Conservation (phyloP, 2,888 invertebrate species). For the Eilema caniola region DNA sequence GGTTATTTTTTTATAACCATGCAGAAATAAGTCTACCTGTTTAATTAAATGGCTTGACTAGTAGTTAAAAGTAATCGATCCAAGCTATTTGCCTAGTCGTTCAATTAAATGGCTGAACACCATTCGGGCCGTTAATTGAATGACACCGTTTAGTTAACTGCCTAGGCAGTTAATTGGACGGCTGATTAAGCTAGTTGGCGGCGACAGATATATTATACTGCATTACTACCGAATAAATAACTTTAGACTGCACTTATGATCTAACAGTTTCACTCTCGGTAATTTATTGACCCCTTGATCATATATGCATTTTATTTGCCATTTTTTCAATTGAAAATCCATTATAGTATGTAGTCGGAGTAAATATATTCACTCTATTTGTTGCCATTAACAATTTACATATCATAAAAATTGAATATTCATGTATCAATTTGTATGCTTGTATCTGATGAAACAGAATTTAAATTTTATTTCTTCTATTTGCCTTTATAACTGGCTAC, state of each 20-base stretch:
- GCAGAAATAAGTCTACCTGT: no score
- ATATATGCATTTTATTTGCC: not conserved
- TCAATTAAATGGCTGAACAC: no score
- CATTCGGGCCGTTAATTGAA: no score
- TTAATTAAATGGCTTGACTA: no score
- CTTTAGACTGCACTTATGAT: not conserved
- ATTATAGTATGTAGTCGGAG: not conserved
- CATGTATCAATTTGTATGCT: slow-evolving; percentile 20
- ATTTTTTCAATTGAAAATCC: not conserved
- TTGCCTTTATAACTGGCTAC: slow-evolving; percentile 16
- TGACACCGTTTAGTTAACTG: no score
- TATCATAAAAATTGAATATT: slow-evolving; percentile 23
- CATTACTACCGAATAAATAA: not conserved
- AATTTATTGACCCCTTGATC: not conserved
- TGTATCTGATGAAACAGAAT: slow-evolving; percentile 15
- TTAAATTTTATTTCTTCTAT: slow-evolving; percentile 19
- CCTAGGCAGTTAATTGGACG: no score
- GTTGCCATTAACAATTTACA: slow-evolving; percentile 13
- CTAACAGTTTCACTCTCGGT: no score
- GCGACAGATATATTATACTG: no score
- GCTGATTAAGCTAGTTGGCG: no score
- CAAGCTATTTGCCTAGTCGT: no score
- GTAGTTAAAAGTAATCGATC: no score
- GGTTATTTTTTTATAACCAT: no score
- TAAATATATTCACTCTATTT: slow-evolving; percentile 2